These are phyloP conservation scores for Drosophila prostipennis DNA, from an alignment of 2,888 invertebrate genomes.

Conservation along the genomic window DNA sequence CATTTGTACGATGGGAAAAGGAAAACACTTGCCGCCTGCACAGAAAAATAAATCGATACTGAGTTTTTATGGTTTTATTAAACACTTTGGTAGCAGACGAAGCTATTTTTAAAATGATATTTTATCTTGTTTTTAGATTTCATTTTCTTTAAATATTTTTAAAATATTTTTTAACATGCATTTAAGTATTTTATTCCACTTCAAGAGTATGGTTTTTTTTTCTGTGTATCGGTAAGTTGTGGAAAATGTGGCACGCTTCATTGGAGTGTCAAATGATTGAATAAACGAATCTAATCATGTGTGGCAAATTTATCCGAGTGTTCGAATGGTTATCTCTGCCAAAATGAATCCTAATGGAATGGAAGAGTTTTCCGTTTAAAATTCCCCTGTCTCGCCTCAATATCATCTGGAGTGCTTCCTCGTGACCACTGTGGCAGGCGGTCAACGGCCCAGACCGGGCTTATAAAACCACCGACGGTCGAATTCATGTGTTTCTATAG, in stretches of 20 bases:
- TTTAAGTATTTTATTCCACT: no score
- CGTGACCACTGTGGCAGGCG: conserved; percentile 12
- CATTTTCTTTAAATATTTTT: no score
- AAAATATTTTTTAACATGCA: no score
- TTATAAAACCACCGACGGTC: conserved; percentile 37
- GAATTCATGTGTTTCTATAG: conserved; percentile 2
- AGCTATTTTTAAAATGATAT: no score
- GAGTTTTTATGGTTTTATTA: neutral
- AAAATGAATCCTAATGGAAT: neutral
- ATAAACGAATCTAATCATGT: conserved; percentile 30
- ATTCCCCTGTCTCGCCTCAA: neutral
- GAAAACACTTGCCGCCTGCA: conserved; percentile 4
- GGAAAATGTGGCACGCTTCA: conserved; percentile 12
- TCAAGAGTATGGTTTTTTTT: neutral
- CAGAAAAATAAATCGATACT: neutral
- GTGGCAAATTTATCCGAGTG: conserved; percentile 11
- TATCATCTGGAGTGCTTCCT: conserved; percentile 3
- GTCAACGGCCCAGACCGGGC: conserved; percentile 23
- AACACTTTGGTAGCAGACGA: neutral
- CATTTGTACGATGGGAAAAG: conserved; percentile 2
- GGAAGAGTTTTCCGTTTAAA: neutral
- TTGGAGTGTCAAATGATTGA: conserved; percentile 31
- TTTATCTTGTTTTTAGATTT: no score
- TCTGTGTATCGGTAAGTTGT: neutral
- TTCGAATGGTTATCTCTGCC: conserved; percentile 11